phyloP scores from a whole-genome alignment of 2,113 vertebrate genomes.

The Tricholaema leucomelas region DNA sequence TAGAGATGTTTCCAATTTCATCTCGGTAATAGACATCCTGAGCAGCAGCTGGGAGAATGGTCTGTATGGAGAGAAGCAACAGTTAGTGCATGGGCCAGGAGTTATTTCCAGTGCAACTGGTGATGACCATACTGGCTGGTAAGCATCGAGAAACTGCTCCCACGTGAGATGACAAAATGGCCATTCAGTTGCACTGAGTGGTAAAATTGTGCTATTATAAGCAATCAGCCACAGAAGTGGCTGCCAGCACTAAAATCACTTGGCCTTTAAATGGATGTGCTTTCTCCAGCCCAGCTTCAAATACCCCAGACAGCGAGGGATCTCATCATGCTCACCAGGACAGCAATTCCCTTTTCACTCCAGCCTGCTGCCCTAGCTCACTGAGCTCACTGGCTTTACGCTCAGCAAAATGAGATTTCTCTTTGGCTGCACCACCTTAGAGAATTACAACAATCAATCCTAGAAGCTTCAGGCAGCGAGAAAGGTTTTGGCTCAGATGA shows the following conservation, averaged over 20 bases:
- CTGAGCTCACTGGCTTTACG: not conserved
- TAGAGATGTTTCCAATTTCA: slow-evolving; percentile 98
- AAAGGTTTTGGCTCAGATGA: not conserved
- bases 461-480: not conserved
- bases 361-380: not conserved
- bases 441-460: not conserved
- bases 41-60: slow-evolving; percentile 97
- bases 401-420: slow-evolving; percentile 19
- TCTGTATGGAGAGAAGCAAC: slow-evolving; percentile 73
- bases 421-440: not conserved
- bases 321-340: not conserved
- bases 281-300: not conserved
- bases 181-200: not conserved
- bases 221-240: not conserved
- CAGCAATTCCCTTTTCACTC: not conserved
- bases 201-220: not conserved
- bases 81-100: not conserved
- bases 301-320: not conserved
- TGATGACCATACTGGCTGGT: not conserved
- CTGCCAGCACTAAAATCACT: not conserved
- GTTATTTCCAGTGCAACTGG: not conserved
- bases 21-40: slow-evolving; percentile 98
- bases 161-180: not conserved
- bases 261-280: slow-evolving; percentile 75
- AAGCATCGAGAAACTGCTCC: not conserved